Evolutionary conservation across 2,113 vertebrate genomes (phyloP).

Genomic region (Pipra filicauda): DNA sequence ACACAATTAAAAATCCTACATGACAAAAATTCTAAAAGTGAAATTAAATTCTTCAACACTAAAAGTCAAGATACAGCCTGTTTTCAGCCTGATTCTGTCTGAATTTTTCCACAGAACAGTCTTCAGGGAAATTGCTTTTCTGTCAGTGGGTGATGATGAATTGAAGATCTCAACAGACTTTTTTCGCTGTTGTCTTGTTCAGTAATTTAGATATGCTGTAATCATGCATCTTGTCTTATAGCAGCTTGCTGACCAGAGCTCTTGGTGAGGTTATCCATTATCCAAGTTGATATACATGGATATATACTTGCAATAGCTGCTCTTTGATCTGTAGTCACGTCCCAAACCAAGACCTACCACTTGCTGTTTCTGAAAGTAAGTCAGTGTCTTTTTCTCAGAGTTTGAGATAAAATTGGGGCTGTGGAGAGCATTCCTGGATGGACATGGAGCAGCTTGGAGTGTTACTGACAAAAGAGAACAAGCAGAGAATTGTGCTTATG

Average conservation of each 20-base stretch:
- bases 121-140: background rate
- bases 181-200: background rate
- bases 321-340: background rate
- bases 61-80: background rate
- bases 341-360: background rate
- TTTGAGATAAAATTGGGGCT: background rate
- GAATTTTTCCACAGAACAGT: background rate
- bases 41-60: background rate
- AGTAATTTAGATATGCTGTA: background rate
- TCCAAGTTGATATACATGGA: background rate
- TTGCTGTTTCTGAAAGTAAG: background rate
- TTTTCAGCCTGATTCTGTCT: background rate
- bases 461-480: background rate
- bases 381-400: background rate
- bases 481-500: background rate
- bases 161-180: background rate
- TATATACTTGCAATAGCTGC: background rate
- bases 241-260: background rate
- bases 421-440: background rate
- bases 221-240: background rate
- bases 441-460: background rate
- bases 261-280: rapidly evolving
- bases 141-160: background rate
- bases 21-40: background rate
- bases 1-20: background rate